Conservation (phyloP, 2,797 vertebrate species). For the Hydrolagus colliei region DNA sequence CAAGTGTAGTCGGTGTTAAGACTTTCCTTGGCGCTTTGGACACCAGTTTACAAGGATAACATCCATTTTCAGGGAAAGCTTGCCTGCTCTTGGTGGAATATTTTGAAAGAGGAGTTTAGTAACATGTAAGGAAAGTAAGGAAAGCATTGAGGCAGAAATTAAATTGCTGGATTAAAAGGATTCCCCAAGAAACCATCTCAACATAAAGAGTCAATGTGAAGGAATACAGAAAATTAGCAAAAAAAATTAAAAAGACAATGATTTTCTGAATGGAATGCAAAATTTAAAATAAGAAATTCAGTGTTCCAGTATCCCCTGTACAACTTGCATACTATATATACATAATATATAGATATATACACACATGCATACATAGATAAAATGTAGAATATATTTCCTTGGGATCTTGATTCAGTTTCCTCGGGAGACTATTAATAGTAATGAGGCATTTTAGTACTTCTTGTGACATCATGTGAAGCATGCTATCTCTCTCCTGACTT, state of each 20-base stretch:
- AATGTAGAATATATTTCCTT: background rate
- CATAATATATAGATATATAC: background rate
- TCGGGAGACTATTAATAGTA: background rate
- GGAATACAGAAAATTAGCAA: no score
- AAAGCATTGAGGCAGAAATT: no score
- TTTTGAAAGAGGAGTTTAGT: no score
- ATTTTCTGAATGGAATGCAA: background rate
- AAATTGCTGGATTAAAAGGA: no score
- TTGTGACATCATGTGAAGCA: background rate
- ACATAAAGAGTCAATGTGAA: no score
- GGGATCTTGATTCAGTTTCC: background rate
- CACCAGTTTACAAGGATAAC: no score
- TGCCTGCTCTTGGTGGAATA: no score
- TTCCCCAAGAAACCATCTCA: no score
- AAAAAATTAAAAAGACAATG: background rate
- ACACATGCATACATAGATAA: background rate
- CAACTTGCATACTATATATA: background rate
- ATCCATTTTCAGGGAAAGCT: no score
- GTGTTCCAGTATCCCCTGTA: background rate
- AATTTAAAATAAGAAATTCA: background rate
- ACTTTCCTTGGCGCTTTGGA: no score
- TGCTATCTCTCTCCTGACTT: background rate
- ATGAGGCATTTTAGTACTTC: background rate
- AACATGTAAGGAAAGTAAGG: no score
- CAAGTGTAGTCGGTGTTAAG: no score